Evolutionary conservation across 2,888 invertebrate genomes (phyloP).

Genomic region (Anthrax anthrax): DNA sequence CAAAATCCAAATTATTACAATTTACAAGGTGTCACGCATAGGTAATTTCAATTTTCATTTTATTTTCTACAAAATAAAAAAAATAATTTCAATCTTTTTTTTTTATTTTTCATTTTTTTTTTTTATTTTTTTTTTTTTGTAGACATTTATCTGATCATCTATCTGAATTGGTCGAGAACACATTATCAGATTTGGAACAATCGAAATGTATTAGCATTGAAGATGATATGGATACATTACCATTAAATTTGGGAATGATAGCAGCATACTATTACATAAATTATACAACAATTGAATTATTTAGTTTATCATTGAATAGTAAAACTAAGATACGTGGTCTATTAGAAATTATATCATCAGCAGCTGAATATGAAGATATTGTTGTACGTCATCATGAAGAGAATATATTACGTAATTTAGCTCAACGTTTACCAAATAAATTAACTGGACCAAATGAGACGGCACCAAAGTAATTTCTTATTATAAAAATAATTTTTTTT

Average conservation of each 20-base stretch:
- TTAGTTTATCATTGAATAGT: conserved; percentile 88
- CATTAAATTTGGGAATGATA: conserved; percentile 98
- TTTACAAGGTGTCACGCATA: conserved; percentile 87
- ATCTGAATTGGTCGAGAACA: conserved; percentile 94
- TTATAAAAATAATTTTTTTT: neutral
- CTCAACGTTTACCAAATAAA: conserved; percentile 45
- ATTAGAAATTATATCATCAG: conserved; percentile 94
- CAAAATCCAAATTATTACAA: conserved; percentile 99
- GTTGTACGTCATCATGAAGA: conserved; percentile 94
- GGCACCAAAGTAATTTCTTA: conserved; percentile 48
- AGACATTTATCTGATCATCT: conserved; percentile 96
- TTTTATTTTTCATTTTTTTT: neutral
- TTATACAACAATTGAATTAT: conserved; percentile 97
- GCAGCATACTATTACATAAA: conserved; percentile 99
- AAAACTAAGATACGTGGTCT: conserved; percentile 97
- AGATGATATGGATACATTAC: conserved; percentile 94
- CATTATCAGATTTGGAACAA: conserved; percentile 84
- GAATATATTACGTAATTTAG: conserved; percentile 50
- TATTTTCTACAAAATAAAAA: neutral
- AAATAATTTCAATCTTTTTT: too few species aligned
- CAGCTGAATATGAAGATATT: conserved; percentile 90
- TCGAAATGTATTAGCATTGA: conserved; percentile 96
- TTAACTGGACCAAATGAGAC: conserved; percentile 44
- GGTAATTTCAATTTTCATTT: conserved; percentile 23
- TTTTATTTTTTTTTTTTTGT: conserved; percentile 9